These are phyloP conservation scores for Coturnix japonica DNA, from an alignment of 2,113 vertebrate genomes.

Conservation along the genomic window DNA sequence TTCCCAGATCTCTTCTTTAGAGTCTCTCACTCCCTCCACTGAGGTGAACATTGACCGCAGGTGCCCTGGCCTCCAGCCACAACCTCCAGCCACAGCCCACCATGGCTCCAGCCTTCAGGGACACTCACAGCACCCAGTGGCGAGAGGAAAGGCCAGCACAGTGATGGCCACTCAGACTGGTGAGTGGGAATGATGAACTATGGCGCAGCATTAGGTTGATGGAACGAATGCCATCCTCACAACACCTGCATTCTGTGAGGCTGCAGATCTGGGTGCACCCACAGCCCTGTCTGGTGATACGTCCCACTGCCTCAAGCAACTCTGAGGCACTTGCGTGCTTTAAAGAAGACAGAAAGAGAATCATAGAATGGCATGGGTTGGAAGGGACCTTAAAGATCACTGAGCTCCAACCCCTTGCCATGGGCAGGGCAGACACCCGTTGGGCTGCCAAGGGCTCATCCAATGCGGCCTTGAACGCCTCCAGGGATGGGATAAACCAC, in stretches of 20 bases:
- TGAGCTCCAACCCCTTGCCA: no score
- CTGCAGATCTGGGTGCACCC: neutral
- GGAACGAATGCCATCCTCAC: neutral
- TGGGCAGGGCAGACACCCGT: no score
- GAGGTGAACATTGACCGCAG: neutral
- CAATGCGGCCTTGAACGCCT: no score
- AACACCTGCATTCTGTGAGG: accelerated
- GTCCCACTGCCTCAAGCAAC: neutral
- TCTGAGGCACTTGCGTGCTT: neutral
- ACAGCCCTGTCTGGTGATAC: neutral
- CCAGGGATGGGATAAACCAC: neutral
- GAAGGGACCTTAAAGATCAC: no score
- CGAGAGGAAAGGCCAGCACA: neutral
- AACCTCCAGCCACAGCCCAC: neutral
- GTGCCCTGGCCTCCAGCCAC: neutral
- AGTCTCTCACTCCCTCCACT: neutral
- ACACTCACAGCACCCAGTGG: accelerated
- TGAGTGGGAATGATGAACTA: neutral
- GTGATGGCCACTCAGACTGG: accelerated
- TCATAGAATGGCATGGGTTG: no score
- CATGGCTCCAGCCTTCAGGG: accelerated
- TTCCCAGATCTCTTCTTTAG: neutral
- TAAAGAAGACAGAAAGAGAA: neutral
- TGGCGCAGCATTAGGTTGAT: neutral
- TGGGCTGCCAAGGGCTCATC: no score